These are phyloP conservation scores for Leptinotarsa peninsularis DNA, from an alignment of 2,888 invertebrate genomes.

Conservation along the genomic window DNA sequence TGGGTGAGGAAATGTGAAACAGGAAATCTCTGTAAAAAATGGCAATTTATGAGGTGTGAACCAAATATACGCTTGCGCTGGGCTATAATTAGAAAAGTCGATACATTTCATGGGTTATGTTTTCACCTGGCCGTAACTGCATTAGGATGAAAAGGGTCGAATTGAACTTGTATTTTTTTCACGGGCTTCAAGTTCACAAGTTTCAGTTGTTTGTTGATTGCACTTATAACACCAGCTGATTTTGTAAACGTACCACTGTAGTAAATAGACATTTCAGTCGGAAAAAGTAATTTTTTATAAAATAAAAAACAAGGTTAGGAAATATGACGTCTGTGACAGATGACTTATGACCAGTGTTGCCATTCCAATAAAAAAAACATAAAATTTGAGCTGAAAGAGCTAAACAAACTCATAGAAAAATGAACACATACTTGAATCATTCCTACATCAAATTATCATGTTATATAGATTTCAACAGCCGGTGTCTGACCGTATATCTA, in stretches of 20 bases:
- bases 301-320: not conserved
- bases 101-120: constrained; percentile 53
- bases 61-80: constrained; percentile 50
- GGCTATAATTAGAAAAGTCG: constrained; percentile 59
- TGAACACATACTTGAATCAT: too few species aligned
- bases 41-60: constrained; percentile 23
- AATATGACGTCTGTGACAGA: too few species aligned
- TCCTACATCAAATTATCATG: too few species aligned
- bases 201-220: constrained; percentile 79
- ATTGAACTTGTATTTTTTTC: constrained; percentile 80
- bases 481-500: too few species aligned
- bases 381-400: too few species aligned
- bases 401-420: too few species aligned
- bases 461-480: too few species aligned
- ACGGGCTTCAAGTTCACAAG: constrained; percentile 82
- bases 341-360: too few species aligned
- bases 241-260: constrained; percentile 76
- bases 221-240: constrained; percentile 78
- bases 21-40: constrained; percentile 76
- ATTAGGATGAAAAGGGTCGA: constrained; percentile 86
- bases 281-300: not conserved
- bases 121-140: constrained; percentile 71
- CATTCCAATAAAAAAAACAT: too few species aligned
- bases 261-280: constrained; percentile 78
- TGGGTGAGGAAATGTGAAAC: constrained; percentile 75